phyloP scores from a whole-genome alignment of 2,113 vertebrate species.

The Sylvietta virens region DNA sequence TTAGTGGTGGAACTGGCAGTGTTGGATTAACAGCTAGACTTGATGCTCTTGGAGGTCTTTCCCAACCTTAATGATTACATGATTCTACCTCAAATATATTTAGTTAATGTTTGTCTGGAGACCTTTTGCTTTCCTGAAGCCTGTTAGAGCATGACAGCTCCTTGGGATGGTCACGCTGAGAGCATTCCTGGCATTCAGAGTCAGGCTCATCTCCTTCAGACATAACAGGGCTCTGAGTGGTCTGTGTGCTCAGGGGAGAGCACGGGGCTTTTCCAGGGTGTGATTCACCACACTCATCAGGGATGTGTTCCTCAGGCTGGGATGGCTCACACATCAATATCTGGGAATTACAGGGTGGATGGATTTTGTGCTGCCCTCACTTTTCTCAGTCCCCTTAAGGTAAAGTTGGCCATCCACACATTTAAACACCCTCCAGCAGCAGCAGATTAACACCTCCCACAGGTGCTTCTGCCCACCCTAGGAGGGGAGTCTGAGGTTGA shows the following conservation, averaged over 20 bases:
- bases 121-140: neutral
- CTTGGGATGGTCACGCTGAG: neutral
- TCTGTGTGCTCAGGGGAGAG: neutral
- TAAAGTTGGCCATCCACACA: neutral
- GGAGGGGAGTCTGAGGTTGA: neutral
- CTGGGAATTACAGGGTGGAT: neutral
- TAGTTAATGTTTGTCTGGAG: neutral
- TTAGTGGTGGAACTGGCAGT: neutral
- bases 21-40: neutral
- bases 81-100: neutral
- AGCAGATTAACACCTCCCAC: neutral
- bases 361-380: neutral
- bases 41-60: neutral
- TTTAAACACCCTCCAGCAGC: neutral
- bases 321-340: neutral
- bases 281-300: neutral
- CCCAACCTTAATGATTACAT: neutral
- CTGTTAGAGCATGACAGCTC: neutral
- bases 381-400: neutral
- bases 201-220: neutral
- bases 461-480: neutral
- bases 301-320: neutral
- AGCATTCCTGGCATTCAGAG: neutral
- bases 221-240: rapidly evolving
- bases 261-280: neutral